A percentile compares a stretch with the other conserved stretches of the same genome.
These are phyloP conservation scores for Larimichthys polyactis DNA, from an alignment of 2,113 vertebrate species.

Conservation along the genomic window DNA sequence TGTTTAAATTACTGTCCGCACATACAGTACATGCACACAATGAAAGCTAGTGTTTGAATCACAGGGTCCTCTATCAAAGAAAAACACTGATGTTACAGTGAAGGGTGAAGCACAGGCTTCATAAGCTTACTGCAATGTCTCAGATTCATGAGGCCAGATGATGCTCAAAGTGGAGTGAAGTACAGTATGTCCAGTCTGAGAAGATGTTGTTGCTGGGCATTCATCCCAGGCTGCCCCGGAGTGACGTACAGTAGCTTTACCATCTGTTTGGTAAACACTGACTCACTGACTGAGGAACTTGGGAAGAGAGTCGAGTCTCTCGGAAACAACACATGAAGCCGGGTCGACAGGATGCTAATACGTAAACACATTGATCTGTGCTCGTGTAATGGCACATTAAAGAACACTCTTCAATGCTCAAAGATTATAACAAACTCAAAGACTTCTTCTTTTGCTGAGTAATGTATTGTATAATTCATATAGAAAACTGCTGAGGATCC, in stretches of 20 bases:
- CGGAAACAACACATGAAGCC: background rate
- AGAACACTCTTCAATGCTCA: background rate
- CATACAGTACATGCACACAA: background rate
- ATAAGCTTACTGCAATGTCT: conserved; percentile 21
- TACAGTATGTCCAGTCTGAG: conserved; percentile 48
- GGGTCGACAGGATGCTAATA: background rate
- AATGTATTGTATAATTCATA: conserved; percentile 48
- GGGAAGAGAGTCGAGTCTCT: conserved; percentile 1
- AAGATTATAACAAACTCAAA: conserved; percentile 21
- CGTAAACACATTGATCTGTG: background rate
- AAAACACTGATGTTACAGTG: conserved; percentile 8
- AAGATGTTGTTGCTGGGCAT: conserved; percentile 1
- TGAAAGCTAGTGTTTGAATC: conserved; percentile 6
- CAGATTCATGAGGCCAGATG: conserved; percentile 33
- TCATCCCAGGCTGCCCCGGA: conserved; percentile 2
- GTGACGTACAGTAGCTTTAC: conserved; percentile 24
- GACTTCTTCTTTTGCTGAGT: conserved; percentile 11
- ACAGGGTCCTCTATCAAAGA: conserved; percentile 2
- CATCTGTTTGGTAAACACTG: conserved; percentile 50
- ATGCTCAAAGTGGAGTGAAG: conserved; percentile 24
- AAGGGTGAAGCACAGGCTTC: conserved; percentile 11
- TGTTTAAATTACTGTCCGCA: background rate
- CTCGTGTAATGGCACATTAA: background rate
- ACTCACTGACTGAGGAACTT: background rate
- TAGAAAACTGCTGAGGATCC: conserved; percentile 63